A percentile compares a stretch with the other conserved stretches of the same genome.
Conservation (phyloP, 2,888 invertebrate genomes). For the Epistrophella euchroma region DNA sequence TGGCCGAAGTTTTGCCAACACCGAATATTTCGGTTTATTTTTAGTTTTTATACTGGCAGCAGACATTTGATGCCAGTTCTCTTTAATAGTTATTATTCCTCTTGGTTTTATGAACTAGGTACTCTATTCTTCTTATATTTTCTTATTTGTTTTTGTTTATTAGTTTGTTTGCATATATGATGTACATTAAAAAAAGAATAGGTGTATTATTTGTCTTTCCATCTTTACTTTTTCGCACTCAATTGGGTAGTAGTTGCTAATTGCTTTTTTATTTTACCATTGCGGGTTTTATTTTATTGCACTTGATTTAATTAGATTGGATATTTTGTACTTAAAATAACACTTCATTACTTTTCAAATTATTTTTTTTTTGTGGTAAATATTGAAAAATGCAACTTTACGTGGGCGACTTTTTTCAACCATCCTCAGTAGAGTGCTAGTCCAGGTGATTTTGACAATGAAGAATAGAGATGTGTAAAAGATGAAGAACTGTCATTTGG, state of each 20-base stretch:
- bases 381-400: slow-evolving; percentile 27
- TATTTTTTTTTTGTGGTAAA: background rate
- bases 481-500: slow-evolving; percentile 47
- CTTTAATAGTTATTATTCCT: slow-evolving; percentile 29
- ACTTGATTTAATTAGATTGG: background rate
- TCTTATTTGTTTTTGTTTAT: slow-evolving; percentile 65
- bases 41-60: slow-evolving; percentile 72
- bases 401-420: slow-evolving; percentile 38
- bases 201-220: slow-evolving; percentile 72
- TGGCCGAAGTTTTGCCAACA: slow-evolving; percentile 71
- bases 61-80: slow-evolving; percentile 73
- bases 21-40: slow-evolving; percentile 75
- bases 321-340: background rate
- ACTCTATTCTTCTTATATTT: slow-evolving; percentile 7
- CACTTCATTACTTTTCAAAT: slow-evolving; percentile 2
- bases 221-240: slow-evolving; percentile 36
- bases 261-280: slow-evolving; percentile 44
- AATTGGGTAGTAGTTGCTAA: slow-evolving; percentile 1
- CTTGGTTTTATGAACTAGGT: background rate
- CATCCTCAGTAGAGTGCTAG: slow-evolving; percentile 21
- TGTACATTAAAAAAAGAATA: slow-evolving; percentile 9
- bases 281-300: slow-evolving; percentile 10
- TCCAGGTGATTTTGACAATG: slow-evolving; percentile 73
- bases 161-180: slow-evolving; percentile 40
- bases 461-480: slow-evolving; percentile 48